Conservation (phyloP, 30 jellyfish, hydroid and myxozoan species). For the Aurelia coerulea region DNA sequence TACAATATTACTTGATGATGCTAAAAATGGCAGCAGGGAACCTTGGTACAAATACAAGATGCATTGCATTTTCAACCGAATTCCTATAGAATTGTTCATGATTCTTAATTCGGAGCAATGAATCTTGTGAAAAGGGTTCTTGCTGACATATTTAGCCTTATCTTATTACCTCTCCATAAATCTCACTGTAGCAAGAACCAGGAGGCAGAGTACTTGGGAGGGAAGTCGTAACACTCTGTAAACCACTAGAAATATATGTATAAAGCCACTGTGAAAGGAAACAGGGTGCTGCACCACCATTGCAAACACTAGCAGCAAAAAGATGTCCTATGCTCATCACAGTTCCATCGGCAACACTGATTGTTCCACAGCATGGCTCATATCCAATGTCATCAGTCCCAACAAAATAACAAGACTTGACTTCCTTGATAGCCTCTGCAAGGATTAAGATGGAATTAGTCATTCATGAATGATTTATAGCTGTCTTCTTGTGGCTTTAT, state of each 20-base stretch:
- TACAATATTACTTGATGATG: too few species aligned
- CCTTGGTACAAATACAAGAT: too few species aligned
- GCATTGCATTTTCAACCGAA: too few species aligned
- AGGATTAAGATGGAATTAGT: background rate
- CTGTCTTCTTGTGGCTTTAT: background rate
- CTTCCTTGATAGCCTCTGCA: constrained; percentile 37
- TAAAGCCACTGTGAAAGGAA: constrained; percentile 43
- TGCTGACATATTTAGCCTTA: too few species aligned
- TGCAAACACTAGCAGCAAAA: constrained; percentile 31
- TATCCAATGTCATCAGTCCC: constrained; percentile 40
- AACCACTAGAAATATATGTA: constrained; percentile 30
- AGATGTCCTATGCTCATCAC: constrained; percentile 42
- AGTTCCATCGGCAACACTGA: constrained; percentile 53
- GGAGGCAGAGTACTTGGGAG: constrained; percentile 18
- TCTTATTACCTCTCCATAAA: constrained; percentile 10
- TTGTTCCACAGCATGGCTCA: constrained; percentile 50
- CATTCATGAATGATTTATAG: background rate
- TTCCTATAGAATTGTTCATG: too few species aligned
- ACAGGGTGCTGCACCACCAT: constrained; percentile 59
- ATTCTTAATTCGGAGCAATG: too few species aligned
- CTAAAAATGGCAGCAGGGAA: too few species aligned
- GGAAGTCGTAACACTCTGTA: constrained; percentile 1
- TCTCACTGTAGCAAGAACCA: background rate
- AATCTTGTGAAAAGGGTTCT: too few species aligned
- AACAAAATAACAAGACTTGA: constrained; percentile 1